Evolutionary conservation across 2,888 invertebrate genomes (phyloP), one percentile per base, ranked within the genome.

Genomic region (Noctua janthina): DNA sequence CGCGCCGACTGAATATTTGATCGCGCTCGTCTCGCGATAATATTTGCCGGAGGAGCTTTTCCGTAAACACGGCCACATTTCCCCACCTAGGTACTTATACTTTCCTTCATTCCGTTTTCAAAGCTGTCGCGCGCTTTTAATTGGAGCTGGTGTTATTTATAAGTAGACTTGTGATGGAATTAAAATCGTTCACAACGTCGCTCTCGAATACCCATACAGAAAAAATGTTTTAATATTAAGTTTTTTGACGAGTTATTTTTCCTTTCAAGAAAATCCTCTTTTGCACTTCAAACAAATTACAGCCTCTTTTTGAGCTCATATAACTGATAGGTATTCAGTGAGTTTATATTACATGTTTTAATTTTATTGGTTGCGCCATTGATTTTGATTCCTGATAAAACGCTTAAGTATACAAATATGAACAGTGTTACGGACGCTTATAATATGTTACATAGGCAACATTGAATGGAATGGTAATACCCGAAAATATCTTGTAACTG

Each of bases 1-100:
- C 95, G 94, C 95, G 95, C 95, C 94, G 95, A 90, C 94, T 96
- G 96, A 96, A 96, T 96, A 97, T 96, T 96, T 96, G 96, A 96
- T 96, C 96, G 96, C 94, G 94, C 95, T 93, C 95, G 96, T 95
- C 96, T 95, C 95, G 96, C 96, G 96, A 96, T 96, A 95, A 96
- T 96, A 96, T 96, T 96, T 96, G 96, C 95, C 95, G 92, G 96
- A 95, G 96, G 95, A 96, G 96, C 95, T 96, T 89, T 96, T 96
- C 95, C 95, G 95, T 96, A 96, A 97, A 96, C 96, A 96, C 94
- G 94, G 93, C 93, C 94, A 95, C 95, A 94, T 94, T 95, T 96
- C 95, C 95, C 94, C 94, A 94, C 94, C 95, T 94, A 92, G 92
- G 93, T 94, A 94, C 95, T 94, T 94, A 94, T 94, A 94, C 94